These are phyloP conservation scores for Miniopterus natalensis DNA, from an alignment of 2,113 vertebrate species.

Conservation along the genomic window DNA sequence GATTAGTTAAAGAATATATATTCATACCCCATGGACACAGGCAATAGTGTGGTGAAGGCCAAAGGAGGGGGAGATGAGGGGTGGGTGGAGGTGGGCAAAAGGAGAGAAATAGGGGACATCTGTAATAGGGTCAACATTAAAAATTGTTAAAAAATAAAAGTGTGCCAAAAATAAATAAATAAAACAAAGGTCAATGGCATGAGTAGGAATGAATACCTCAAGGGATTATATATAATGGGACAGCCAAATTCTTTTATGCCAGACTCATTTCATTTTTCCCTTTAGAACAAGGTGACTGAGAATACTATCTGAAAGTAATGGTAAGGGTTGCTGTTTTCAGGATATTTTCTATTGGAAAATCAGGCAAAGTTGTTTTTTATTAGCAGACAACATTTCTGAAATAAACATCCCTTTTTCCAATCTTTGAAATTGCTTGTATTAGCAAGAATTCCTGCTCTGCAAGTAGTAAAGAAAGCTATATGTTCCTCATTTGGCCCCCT, in stretches of 20 bases:
- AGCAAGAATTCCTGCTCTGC: neutral
- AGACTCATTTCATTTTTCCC: neutral
- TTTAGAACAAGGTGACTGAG: slow-evolving; percentile 29
- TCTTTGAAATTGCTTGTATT: neutral
- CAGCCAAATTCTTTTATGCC: slow-evolving; percentile 29
- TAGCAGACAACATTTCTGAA: neutral
- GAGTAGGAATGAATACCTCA: slow-evolving; percentile 33
- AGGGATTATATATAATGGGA: slow-evolving; percentile 23
- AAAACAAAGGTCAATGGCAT: neutral
- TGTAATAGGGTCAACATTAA: too few relatives aligned
- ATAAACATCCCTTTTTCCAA: neutral
- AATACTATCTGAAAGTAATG: neutral
- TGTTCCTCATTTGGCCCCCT: neutral
- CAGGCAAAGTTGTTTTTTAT: neutral
- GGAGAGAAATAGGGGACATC: too few relatives aligned
- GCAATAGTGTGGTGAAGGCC: too few relatives aligned
- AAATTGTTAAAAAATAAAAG: too few relatives aligned
- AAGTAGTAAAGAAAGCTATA: neutral
- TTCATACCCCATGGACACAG: too few relatives aligned
- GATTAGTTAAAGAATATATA: too few relatives aligned
- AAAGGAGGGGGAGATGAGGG: too few relatives aligned
- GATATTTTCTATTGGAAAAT: slow-evolving; percentile 6
- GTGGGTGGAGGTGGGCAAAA: too few relatives aligned
- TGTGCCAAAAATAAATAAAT: too few relatives aligned
- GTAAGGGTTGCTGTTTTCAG: neutral